Percentiles rank a stretch among this genome's conserved stretches.
Evolutionary conservation across 2,888 invertebrate species (phyloP).

Genomic region (Xanthia togata): DNA sequence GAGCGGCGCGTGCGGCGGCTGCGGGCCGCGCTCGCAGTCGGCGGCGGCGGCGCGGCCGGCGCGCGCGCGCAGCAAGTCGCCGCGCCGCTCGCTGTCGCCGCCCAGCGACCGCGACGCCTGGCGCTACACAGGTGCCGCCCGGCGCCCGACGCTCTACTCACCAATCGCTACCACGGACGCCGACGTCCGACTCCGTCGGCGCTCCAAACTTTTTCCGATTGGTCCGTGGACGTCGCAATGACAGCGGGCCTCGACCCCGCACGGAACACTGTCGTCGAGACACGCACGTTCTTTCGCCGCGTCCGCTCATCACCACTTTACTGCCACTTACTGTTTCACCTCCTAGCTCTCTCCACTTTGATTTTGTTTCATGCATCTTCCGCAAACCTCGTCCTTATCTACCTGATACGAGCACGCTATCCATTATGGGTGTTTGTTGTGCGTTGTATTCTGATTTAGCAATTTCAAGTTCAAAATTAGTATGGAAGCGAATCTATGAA

Average conservation of each 20-base stretch:
- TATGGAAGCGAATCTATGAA: conserved; percentile 32
- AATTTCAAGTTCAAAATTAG: conserved; percentile 6
- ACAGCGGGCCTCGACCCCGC: conserved; percentile 85
- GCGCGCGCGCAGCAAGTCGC: conserved; percentile 95
- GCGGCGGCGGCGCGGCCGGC: conserved; percentile 92
- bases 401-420: conserved; percentile 85
- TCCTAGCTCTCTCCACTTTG: conserved; percentile 84
- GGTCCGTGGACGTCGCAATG: conserved; percentile 74
- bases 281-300: conserved; percentile 85
- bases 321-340: conserved; percentile 88
- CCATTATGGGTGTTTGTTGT: conserved; percentile 72
- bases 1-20: conserved; percentile 84
- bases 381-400: conserved; percentile 83
- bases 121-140: conserved; percentile 91
- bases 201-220: conserved; percentile 62
- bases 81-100: conserved; percentile 95
- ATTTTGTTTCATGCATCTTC: conserved; percentile 86
- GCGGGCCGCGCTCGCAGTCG: conserved; percentile 94
- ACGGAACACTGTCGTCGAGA: conserved; percentile 88
- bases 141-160: conserved; percentile 75
- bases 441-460: conserved; percentile 64
- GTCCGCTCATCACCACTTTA: conserved; percentile 88
- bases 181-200: conserved; percentile 47
- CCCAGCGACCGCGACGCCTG: conserved; percentile 92
- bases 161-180: conserved; percentile 66